Conservation (phyloP, 1,140 invertebrate genomes). For the Globodera ellingtonae region DNA sequence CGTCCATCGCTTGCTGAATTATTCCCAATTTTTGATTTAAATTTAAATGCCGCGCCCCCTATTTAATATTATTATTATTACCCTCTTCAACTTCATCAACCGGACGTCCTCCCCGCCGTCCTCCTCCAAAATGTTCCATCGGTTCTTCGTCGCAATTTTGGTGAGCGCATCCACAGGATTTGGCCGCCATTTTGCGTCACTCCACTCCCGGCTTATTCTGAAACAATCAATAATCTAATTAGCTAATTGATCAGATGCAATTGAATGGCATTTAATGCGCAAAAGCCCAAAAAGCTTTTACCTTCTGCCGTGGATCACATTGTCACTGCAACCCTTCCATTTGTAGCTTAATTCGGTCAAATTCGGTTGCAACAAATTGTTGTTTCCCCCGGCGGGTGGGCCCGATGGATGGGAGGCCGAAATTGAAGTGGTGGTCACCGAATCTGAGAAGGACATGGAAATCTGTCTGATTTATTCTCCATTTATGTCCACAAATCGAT, state of each 20-base stretch:
- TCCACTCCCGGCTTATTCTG: constrained; percentile 47
- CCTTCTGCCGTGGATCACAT: constrained; percentile 64
- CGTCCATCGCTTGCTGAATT: constrained; percentile 17
- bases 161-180: constrained; percentile 14
- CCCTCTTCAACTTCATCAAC: constrained; percentile 8
- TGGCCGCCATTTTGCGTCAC: constrained; percentile 43
- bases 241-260: not conserved
- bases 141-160: constrained; percentile 18
- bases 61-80: not conserved
- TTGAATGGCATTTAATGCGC: not conserved
- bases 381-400: constrained; percentile 72
- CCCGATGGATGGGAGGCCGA: constrained; percentile 50
- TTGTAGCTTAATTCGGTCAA: constrained; percentile 30
- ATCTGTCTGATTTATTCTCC: no score
- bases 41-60: not conserved
- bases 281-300: not conserved
- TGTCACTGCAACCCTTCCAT: constrained; percentile 70
- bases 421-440: constrained; percentile 68
- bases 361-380: constrained; percentile 13
- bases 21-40: not conserved
- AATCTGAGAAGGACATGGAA: constrained; percentile 49
- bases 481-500: no score
- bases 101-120: not conserved
- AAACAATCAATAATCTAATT: not conserved
- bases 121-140: constrained; percentile 24